A percentile compares a stretch with the other conserved stretches of the same genome.
These are phyloP conservation scores for Ceyx margarethae DNA, from an alignment of 2,113 vertebrate species.

Conservation along the genomic window DNA sequence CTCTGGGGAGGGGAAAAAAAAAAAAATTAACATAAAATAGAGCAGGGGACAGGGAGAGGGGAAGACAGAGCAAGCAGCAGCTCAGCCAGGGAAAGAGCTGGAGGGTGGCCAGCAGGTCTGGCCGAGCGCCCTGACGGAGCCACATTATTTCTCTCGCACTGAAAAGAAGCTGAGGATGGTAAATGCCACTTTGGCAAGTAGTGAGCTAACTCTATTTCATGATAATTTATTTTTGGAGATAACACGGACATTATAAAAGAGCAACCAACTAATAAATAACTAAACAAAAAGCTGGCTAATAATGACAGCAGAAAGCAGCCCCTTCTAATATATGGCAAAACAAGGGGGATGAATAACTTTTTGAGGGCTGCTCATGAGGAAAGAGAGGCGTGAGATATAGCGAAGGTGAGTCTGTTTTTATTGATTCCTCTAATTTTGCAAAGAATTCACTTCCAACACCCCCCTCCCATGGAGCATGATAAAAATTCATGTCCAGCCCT, in stretches of 20 bases:
- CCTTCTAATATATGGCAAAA: slow-evolving; percentile 29
- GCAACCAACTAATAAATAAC: slow-evolving; percentile 68
- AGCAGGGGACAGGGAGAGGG: background rate
- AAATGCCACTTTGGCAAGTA: slow-evolving; percentile 77
- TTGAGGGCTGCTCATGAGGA: accelerated
- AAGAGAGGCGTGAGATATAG: background rate
- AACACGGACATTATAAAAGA: slow-evolving; percentile 68
- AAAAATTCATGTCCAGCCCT: background rate
- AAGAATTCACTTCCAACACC: background rate
- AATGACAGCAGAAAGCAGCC: slow-evolving; percentile 50
- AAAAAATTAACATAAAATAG: background rate
- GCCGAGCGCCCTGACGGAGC: slow-evolving; percentile 70
- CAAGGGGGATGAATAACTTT: slow-evolving; percentile 45
- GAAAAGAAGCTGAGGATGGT: slow-evolving; percentile 73
- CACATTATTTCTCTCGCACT: slow-evolving; percentile 68
- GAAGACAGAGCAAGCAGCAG: slow-evolving; percentile 65
- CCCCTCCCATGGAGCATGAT: background rate
- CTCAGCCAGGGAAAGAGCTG: slow-evolving; percentile 65
- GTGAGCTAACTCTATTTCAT: slow-evolving; percentile 69
- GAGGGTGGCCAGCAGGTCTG: slow-evolving; percentile 76
- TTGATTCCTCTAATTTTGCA: background rate
- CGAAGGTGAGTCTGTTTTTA: background rate
- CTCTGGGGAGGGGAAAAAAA: background rate
- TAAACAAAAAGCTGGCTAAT: slow-evolving; percentile 53
- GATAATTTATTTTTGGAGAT: slow-evolving; percentile 74